Conservation (phyloP, 2,113 vertebrate genomes). For the Nycticorax nycticorax region DNA sequence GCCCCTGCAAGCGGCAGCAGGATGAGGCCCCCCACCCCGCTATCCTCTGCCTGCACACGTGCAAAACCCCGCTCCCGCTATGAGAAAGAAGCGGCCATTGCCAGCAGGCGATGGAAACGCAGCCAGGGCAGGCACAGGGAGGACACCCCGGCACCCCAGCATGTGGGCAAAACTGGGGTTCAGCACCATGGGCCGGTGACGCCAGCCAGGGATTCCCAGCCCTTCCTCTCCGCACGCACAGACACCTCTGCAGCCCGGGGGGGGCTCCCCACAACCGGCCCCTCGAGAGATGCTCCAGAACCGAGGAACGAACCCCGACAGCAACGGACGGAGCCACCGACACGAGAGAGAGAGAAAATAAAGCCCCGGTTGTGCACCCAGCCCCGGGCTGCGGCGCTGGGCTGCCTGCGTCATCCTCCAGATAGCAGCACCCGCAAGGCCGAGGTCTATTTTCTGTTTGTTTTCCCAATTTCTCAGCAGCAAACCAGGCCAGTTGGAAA, state of each 20-base stretch:
- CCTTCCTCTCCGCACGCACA: fast-evolving
- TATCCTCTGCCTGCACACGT: fast-evolving
- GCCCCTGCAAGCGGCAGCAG: neutral
- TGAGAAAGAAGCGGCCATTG: fast-evolving
- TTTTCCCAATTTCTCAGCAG: slow-evolving; percentile 44
- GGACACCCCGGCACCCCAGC: neutral
- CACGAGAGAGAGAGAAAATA: fast-evolving
- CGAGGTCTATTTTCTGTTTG: neutral
- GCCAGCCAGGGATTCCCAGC: neutral
- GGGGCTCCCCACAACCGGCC: neutral
- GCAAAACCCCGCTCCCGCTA: neutral
- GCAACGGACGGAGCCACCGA: fast-evolving
- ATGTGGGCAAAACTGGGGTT: fast-evolving
- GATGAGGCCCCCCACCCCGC: fast-evolving
- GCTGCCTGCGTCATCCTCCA: neutral
- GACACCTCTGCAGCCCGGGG: fast-evolving
- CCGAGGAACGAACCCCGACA: fast-evolving
- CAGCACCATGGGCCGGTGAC: fast-evolving
- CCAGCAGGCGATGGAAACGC: neutral
- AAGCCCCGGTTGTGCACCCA: neutral
- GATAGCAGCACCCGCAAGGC: neutral
- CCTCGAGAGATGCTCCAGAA: neutral
- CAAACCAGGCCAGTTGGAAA: slow-evolving; percentile 41
- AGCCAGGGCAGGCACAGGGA: neutral
- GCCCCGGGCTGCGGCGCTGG: neutral